Evolutionary conservation across 2,797 vertebrate genomes (phyloP), one percentile per base, ranked within the genome.

Genomic region (Gobionotothen gibberifrons): DNA sequence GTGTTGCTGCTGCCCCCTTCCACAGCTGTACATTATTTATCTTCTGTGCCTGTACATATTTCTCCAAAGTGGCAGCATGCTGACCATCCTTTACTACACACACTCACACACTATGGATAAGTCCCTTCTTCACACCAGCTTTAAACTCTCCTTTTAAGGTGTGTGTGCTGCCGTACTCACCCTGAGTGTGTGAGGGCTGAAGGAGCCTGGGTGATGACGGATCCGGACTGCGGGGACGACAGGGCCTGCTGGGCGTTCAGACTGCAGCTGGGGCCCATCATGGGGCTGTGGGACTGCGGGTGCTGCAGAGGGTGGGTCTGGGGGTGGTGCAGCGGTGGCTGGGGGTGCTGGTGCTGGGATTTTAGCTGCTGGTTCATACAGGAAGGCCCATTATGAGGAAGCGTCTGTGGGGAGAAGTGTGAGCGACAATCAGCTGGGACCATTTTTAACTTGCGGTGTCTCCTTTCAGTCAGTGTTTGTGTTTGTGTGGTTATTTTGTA

Each of bases 151-250:
- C 32, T 36, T n/a, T 43, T 29, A n/a, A 39, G 14, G 14, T 69
- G 21, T 57, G 21, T 57, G 21, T 49, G 13, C 16, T n/a, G 49
- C 11, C 16, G 9, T 72, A 91, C 93, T 93, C 84, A 95, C 94
- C 97, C 98, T 4, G 97, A 96, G 94, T 93, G 93, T 75, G 93
- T 89, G 76, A 93, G 86, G 17, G 84, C 74, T 66, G 91, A 89
- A 79, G 97, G 95, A 85, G 97, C 96, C 93, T 98, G 97, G 2
- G 97, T 97, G 88, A 97, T 97, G 92, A 98, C 97, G 0, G 98
- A 98, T 84, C 96, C 97, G 69, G 97, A 95, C 92, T 97, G 97
- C 0, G 96, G 96, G 8, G 97, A 97, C 0, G 97, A 96, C 92
- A 97, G 94, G 49, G 95, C 94, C 87, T 97, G 97, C 80, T 98